A percentile compares a stretch with the other conserved stretches of the same genome.
Conservation (phyloP, 2,113 vertebrate species). For the Todiramphus chloris region DNA sequence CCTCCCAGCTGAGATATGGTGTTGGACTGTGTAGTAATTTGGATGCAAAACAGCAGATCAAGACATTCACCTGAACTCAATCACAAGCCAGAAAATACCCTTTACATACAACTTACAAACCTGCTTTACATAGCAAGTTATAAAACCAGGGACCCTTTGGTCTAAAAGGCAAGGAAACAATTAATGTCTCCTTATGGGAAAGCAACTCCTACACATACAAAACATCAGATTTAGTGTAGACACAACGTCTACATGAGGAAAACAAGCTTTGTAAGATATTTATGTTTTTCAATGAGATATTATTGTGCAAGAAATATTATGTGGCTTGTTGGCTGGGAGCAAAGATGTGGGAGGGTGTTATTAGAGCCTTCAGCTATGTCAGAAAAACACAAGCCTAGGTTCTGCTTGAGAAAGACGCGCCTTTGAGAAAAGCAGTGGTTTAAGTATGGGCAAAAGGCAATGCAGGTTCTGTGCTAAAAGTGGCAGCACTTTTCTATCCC, state of each 20-base stretch:
- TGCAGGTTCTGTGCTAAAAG: not conserved
- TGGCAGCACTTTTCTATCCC: not conserved
- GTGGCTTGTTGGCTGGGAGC: not conserved
- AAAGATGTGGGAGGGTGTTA: not conserved
- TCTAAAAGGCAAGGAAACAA: not conserved
- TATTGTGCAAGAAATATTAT: constrained; percentile 13
- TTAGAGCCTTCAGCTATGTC: not conserved
- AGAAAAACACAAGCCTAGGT: not conserved
- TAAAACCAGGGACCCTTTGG: not conserved
- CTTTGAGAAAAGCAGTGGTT: not conserved
- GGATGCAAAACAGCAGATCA: not conserved
- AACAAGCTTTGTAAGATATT: constrained; percentile 3
- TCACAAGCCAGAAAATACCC: not conserved
- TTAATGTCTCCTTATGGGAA: not conserved
- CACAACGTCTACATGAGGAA: not conserved
- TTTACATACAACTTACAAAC: not conserved
- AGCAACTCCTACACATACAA: not conserved
- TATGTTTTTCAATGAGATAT: not conserved
- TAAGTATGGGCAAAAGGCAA: not conserved
- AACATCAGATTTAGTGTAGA: not conserved
- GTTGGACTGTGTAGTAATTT: not conserved
- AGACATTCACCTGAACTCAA: not conserved
- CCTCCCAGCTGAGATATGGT: not conserved
- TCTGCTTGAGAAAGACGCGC: not conserved
- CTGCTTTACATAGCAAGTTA: not conserved